phyloP scores from a whole-genome alignment of 2,113 vertebrate genomes.

The Crotalus viridis region DNA sequence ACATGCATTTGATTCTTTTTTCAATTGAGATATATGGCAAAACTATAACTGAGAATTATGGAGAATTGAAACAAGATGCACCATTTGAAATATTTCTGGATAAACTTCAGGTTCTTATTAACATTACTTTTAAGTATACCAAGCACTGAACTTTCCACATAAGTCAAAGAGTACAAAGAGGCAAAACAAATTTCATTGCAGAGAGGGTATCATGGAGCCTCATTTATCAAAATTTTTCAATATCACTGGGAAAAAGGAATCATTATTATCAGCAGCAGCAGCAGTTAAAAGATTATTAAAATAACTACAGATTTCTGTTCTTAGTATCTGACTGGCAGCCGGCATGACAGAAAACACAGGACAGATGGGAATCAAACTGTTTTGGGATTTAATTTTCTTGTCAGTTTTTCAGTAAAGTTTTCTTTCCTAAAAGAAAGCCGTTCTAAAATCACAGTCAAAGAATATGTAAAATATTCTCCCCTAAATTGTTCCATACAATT shows the following conservation, averaged over 20 bases:
- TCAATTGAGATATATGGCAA: background rate
- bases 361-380: background rate
- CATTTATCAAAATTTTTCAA: background rate
- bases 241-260: background rate
- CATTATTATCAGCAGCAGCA: slow-evolving; percentile 5
- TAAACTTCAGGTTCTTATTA: background rate
- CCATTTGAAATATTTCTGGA: background rate
- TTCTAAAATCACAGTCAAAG: background rate
- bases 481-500: background rate
- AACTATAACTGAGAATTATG: background rate
- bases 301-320: accelerated
- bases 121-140: background rate
- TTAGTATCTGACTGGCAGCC: background rate
- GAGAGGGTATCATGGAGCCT: background rate
- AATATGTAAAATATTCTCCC: background rate
- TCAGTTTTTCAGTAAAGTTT: slow-evolving; percentile 23
- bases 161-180: background rate
- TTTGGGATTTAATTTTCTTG: slow-evolving; percentile 23
- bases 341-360: background rate
- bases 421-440: background rate
- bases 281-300: accelerated
- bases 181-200: background rate
- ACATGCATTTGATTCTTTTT: background rate
- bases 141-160: background rate
- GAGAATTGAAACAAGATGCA: background rate